Conservation (phyloP, 2,797 vertebrate genomes). For the Notamacropus eugenii region DNA sequence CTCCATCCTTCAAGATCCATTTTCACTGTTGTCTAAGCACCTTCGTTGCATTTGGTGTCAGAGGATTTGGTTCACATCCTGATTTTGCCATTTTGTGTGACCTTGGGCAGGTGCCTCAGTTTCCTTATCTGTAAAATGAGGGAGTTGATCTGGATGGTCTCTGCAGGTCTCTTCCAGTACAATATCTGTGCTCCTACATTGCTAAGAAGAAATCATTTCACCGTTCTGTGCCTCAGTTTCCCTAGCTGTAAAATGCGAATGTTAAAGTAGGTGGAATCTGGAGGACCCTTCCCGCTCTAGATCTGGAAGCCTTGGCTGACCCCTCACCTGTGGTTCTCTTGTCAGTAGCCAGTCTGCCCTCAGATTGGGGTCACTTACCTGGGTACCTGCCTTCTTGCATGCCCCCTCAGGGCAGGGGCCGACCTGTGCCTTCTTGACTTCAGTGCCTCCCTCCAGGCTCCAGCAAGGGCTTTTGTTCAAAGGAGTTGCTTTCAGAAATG, state of each 20-base stretch:
- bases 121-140: too few relatives aligned
- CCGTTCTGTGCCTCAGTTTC: not conserved
- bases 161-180: too few relatives aligned
- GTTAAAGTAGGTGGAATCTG: not conserved
- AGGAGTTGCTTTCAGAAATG: too few relatives aligned
- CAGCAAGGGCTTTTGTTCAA: not conserved
- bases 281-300: not conserved
- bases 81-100: not conserved
- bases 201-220: too few relatives aligned
- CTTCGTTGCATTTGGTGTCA: not conserved
- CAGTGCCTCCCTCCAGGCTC: not conserved
- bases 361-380: not conserved
- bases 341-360: not conserved
- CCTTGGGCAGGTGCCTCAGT: not conserved
- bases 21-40: not conserved
- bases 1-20: not conserved
- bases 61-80: not conserved
- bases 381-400: too few relatives aligned
- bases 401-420: too few relatives aligned
- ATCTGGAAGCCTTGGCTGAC: not conserved
- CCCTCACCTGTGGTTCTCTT: not conserved
- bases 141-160: too few relatives aligned
- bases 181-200: too few relatives aligned
- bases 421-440: too few relatives aligned
- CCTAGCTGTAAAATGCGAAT: not conserved